Evolutionary conservation across 2,113 vertebrate genomes (phyloP).

Genomic region (Tachysurus vachellii): DNA sequence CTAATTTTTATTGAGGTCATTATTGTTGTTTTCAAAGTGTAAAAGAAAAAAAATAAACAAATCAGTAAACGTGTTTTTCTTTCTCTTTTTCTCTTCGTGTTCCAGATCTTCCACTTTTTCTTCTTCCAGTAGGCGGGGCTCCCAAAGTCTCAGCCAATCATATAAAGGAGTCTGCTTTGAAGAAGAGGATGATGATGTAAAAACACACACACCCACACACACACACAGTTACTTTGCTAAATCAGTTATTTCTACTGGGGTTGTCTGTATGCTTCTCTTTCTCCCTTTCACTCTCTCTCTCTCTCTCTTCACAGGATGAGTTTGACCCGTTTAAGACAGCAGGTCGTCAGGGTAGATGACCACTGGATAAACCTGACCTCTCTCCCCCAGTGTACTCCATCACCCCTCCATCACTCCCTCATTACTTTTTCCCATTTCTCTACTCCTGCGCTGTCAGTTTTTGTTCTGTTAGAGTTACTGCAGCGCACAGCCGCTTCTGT

Average conservation of each 20-base stretch:
- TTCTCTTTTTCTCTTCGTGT: neutral
- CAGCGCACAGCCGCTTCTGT: neutral
- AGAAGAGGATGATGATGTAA: constrained; percentile 82
- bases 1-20: neutral
- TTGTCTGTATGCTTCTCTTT: no score
- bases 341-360: constrained; percentile 26
- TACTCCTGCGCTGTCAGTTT: neutral
- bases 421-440: neutral
- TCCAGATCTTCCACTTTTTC: constrained; percentile 41
- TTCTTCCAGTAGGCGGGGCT: constrained; percentile 67
- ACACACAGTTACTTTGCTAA: neutral
- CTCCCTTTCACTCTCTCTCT: constrained; percentile 1
- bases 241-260: neutral
- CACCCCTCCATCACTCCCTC: neutral
- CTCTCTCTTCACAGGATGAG: constrained; percentile 39
- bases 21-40: neutral
- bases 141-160: constrained; percentile 79
- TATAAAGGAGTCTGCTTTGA: constrained; percentile 80
- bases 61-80: neutral
- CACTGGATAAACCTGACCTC: neutral
- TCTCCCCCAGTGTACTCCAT: neutral
- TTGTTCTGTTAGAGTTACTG: neutral
- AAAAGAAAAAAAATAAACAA: neutral
- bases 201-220: neutral
- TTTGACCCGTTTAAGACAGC: constrained; percentile 50